Evolutionary conservation across 2,113 vertebrate species (phyloP).

Genomic region (Myotis lucifugus): DNA sequence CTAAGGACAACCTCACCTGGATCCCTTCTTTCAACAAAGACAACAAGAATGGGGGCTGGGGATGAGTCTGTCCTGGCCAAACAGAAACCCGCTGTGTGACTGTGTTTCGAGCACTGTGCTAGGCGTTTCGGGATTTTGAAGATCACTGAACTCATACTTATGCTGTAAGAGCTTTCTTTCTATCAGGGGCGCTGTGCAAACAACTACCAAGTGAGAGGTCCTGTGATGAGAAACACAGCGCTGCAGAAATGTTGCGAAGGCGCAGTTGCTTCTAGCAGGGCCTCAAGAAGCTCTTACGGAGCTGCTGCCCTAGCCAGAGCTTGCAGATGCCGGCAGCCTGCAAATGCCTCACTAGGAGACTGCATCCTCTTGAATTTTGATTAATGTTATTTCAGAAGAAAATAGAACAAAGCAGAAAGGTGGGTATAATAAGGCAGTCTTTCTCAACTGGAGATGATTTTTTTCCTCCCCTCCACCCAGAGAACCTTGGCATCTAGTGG

Average conservation of each 20-base stretch:
- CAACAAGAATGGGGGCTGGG: neutral
- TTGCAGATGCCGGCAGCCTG: neutral
- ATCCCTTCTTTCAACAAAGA: neutral
- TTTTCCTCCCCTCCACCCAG: rapidly evolving
- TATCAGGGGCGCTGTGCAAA: neutral
- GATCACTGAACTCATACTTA: neutral
- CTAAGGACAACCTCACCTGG: neutral
- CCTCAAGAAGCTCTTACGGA: neutral
- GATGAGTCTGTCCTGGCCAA: neutral
- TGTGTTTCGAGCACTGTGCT: neutral
- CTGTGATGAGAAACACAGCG: neutral
- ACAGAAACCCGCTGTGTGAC: rapidly evolving
- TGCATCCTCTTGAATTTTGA: neutral
- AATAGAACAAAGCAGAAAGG: neutral
- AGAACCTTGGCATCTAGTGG: neutral
- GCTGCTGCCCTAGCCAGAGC: rapidly evolving
- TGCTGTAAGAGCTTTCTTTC: neutral
- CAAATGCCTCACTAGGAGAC: neutral
- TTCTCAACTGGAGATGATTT: neutral
- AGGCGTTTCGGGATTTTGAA: neutral
- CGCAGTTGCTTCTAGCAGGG: neutral
- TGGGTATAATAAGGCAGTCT: neutral
- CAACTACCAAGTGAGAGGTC: neutral
- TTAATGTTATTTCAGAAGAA: neutral
- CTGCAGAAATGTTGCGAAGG: neutral